Conservation (phyloP, 2,888 invertebrate species). For the Tribolium freemani region DNA sequence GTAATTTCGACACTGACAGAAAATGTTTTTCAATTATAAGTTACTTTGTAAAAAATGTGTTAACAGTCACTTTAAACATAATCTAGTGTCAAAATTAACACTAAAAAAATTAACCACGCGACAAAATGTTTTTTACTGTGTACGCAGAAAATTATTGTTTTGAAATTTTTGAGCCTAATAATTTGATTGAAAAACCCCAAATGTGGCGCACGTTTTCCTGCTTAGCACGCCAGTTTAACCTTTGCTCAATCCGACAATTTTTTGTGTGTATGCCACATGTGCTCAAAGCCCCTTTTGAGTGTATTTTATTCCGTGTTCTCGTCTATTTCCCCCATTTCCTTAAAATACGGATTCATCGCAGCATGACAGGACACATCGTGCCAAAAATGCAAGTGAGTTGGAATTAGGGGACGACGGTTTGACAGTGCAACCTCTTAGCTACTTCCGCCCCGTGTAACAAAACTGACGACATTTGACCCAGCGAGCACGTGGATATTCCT, state of each 20-base stretch:
- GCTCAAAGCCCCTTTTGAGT: conserved; percentile 20
- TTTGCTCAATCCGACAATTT: conserved; percentile 43
- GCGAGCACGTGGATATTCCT: conserved; percentile 62
- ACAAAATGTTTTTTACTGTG: too few relatives aligned
- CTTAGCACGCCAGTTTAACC: conserved; percentile 57
- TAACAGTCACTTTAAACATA: too few relatives aligned
- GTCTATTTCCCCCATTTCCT: conserved; percentile 26
- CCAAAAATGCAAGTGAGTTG: conserved; percentile 13
- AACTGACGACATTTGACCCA: conserved; percentile 64
- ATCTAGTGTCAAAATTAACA: too few relatives aligned
- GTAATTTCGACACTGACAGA: too few relatives aligned
- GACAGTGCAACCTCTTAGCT: conserved; percentile 39
- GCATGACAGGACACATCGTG: conserved; percentile 4
- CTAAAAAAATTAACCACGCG: too few relatives aligned
- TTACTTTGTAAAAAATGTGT: too few relatives aligned
- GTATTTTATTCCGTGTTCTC: conserved; percentile 27
- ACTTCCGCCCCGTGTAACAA: conserved; percentile 61
- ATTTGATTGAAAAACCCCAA: too few relatives aligned
- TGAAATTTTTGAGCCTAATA: too few relatives aligned
- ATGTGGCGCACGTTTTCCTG: conserved; percentile 54
- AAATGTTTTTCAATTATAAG: too few relatives aligned
- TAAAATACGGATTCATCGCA: conserved; percentile 17
- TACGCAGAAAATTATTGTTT: too few relatives aligned
- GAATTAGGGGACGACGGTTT: conserved; percentile 20
- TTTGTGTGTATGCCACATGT: conserved; percentile 51